A percentile compares a stretch with the other conserved stretches of the same genome.
Evolutionary conservation across 2,888 invertebrate species (phyloP).

Genomic region (Himalopsyche anomala): DNA sequence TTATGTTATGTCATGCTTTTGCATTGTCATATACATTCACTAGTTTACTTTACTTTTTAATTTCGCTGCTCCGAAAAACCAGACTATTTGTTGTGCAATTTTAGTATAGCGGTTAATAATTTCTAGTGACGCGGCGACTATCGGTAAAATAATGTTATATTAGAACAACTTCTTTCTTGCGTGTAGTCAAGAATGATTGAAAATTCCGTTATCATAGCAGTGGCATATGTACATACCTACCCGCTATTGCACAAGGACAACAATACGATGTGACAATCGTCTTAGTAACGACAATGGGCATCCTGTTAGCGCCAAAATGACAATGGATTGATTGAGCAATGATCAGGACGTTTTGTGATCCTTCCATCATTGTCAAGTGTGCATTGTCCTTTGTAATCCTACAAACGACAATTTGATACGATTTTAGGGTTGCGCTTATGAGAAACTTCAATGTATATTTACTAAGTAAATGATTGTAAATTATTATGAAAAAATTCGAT

Average conservation of each 20-base stretch:
- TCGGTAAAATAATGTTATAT: too few species aligned
- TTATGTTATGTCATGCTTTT: too few species aligned
- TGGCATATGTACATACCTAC: neutral
- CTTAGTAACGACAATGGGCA: slow-evolving; percentile 21
- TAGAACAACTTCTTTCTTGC: too few species aligned
- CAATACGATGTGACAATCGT: slow-evolving; percentile 31
- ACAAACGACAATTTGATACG: slow-evolving; percentile 36
- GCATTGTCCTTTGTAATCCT: slow-evolving; percentile 38
- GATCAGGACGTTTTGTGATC: slow-evolving; percentile 38
- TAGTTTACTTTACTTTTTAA: too few species aligned
- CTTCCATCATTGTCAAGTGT: slow-evolving; percentile 16
- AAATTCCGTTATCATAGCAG: neutral
- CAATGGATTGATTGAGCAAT: slow-evolving; percentile 36
- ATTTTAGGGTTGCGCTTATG: neutral
- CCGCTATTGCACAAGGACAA: neutral
- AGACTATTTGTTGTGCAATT: too few species aligned
- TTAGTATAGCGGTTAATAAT: too few species aligned
- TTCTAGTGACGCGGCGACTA: too few species aligned
- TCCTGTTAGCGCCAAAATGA: slow-evolving; percentile 38
- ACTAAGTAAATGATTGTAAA: too few species aligned
- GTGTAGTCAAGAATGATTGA: neutral
- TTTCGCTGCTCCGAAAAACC: too few species aligned
- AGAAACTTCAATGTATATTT: neutral
- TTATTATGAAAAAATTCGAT: too few species aligned
- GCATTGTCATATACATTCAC: too few species aligned